Evolutionary conservation across 2,888 invertebrate genomes (phyloP).

Genomic region (Spilarctia lutea): DNA sequence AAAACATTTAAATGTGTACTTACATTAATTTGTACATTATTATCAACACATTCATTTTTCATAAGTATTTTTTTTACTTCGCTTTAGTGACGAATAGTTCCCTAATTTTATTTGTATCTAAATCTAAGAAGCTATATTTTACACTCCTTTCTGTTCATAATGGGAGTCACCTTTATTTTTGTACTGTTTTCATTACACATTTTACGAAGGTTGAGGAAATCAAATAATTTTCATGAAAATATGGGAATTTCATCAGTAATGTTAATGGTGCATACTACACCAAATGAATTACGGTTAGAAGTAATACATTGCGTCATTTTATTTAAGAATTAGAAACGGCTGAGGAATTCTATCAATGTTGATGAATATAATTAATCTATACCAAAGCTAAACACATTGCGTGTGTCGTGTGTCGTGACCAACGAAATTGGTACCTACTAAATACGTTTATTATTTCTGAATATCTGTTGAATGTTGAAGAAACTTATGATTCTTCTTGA

Average conservation of each 20-base stretch:
- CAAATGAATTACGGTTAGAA: conserved; percentile 35
- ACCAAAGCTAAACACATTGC: not conserved
- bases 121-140: not conserved
- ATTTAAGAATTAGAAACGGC: conserved; percentile 6
- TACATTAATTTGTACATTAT: not conserved
- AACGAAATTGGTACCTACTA: not conserved
- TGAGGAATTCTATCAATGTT: conserved; percentile 29
- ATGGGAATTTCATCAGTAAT: conserved; percentile 47
- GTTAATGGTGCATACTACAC: conserved; percentile 46
- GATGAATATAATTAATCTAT: not conserved
- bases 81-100: not conserved
- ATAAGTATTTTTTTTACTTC: not conserved
- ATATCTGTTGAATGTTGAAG: not conserved
- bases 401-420: not conserved
- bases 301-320: conserved; percentile 42
- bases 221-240: conserved; percentile 34
- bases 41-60: too few species aligned
- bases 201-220: conserved; percentile 22
- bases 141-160: not conserved
- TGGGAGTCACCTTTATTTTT: not conserved
- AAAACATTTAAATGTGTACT: not conserved
- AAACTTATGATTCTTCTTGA: not conserved
- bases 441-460: not conserved
- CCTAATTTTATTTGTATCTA: not conserved
- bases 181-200: not conserved